A percentile compares a stretch with the other conserved stretches of the same genome.
Conservation (phyloP, 2,113 vertebrate species). For the Silurus glanis region DNA sequence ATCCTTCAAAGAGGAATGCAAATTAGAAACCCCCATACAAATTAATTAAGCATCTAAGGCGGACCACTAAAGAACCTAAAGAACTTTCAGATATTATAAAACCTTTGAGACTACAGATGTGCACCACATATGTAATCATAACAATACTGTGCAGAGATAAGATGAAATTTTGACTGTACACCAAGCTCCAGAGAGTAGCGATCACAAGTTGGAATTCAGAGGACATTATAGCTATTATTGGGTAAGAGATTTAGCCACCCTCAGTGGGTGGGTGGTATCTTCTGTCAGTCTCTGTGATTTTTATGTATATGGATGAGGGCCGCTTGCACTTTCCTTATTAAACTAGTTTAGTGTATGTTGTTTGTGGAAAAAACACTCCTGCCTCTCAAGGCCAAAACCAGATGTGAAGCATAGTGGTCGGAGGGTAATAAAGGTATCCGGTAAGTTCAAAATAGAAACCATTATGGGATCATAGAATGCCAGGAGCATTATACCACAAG, state of each 20-base stretch:
- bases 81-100: too few relatives aligned
- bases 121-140: too few relatives aligned
- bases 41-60: too few relatives aligned
- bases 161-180: neutral
- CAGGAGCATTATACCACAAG: neutral
- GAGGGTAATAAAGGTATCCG: neutral
- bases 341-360: neutral
- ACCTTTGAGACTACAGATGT: neutral
- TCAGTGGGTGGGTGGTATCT: neutral
- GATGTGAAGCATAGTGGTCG: neutral
- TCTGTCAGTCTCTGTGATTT: neutral
- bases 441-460: neutral
- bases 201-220: neutral
- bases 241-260: neutral
- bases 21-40: too few relatives aligned
- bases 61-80: too few relatives aligned
- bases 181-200: neutral
- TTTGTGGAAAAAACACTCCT: neutral
- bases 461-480: neutral
- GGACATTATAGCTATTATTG: neutral
- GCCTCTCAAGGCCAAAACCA: too few relatives aligned
- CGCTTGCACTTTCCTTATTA: too few relatives aligned
- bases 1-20: too few relatives aligned
- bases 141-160: neutral
- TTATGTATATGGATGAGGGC: too few relatives aligned